Evolutionary conservation across 2,797 vertebrate genomes (phyloP).

Genomic region (Salarias fasciatus): DNA sequence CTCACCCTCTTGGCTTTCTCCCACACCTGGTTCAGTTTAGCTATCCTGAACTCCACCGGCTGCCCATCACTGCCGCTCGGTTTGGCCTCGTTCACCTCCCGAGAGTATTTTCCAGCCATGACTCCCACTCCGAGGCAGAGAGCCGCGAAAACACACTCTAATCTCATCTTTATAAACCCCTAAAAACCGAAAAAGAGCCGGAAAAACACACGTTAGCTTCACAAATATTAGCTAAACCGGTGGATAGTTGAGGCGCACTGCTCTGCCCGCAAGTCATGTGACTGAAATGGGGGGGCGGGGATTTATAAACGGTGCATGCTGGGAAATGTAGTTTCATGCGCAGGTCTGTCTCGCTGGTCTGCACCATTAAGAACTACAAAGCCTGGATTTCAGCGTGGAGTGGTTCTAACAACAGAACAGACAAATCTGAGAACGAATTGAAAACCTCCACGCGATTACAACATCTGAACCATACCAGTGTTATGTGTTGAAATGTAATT

Average conservation of each 20-base stretch:
- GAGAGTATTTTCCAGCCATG: conserved; percentile 88
- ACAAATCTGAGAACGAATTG: conserved; percentile 78
- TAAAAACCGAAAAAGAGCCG: not conserved
- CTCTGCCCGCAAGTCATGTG: conserved; percentile 54
- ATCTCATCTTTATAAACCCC: conserved; percentile 47
- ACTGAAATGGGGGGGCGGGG: conserved; percentile 18
- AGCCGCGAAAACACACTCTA: conserved; percentile 43
- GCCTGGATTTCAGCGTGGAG: conserved; percentile 22
- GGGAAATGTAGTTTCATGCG: conserved; percentile 68
- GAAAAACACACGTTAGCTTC: fast-evolving
- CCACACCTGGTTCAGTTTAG: conserved; percentile 93
- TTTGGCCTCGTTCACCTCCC: conserved; percentile 86
- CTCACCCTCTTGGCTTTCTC: conserved; percentile 94
- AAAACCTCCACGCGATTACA: conserved; percentile 73
- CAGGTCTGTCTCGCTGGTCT: fast-evolving
- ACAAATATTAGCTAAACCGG: not conserved
- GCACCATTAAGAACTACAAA: conserved; percentile 65
- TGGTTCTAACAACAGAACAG: conserved; percentile 61
- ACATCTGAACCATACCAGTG: too few species aligned
- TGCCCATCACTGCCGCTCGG: conserved; percentile 58
- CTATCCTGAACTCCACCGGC: conserved; percentile 89
- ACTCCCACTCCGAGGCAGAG: conserved; percentile 67
- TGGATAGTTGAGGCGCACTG: conserved; percentile 9
- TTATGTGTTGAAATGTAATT: too few species aligned
- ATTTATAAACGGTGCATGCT: conserved; percentile 52